Evolutionary conservation across 2,113 vertebrate genomes (phyloP).

Genomic region (Oryctolagus cuniculus): DNA sequence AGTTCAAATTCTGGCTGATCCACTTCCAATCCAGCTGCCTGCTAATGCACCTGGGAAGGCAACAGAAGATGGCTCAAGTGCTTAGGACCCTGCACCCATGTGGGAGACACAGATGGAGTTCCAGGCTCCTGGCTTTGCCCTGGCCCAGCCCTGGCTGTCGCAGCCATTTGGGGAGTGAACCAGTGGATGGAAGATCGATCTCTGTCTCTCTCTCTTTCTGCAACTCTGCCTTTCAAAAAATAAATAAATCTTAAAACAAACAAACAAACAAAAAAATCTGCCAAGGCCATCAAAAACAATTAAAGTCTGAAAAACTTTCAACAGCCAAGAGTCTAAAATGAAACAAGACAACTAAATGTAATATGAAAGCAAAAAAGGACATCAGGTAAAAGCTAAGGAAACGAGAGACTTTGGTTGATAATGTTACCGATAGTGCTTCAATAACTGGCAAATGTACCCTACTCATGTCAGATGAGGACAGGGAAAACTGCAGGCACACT

Average conservation of each 20-base stretch:
- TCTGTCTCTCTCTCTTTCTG: no score
- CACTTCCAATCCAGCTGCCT: no score
- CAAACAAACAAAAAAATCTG: neutral
- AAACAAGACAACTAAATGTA: constrained; percentile 9
- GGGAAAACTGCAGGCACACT: neutral
- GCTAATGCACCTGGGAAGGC: no score
- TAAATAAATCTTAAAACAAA: neutral
- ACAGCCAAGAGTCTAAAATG: neutral
- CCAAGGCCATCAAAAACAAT: constrained; percentile 45
- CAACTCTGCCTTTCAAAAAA: no score
- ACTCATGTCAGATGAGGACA: neutral
- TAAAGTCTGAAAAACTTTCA: neutral
- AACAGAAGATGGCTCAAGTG: no score
- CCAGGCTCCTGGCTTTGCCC: no score
- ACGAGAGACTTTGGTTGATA: neutral
- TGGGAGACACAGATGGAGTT: no score
- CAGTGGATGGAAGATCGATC: no score
- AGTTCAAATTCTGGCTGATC: no score
- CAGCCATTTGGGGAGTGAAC: no score
- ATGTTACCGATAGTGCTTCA: neutral
- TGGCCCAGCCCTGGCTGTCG: no score
- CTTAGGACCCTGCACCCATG: no score
- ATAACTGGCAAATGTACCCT: constrained; percentile 29
- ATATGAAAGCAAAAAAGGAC: neutral
- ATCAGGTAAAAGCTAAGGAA: neutral